These are phyloP conservation scores for Celastrina argiolus DNA, from an alignment of 2,888 invertebrate species.

Conservation along the genomic window DNA sequence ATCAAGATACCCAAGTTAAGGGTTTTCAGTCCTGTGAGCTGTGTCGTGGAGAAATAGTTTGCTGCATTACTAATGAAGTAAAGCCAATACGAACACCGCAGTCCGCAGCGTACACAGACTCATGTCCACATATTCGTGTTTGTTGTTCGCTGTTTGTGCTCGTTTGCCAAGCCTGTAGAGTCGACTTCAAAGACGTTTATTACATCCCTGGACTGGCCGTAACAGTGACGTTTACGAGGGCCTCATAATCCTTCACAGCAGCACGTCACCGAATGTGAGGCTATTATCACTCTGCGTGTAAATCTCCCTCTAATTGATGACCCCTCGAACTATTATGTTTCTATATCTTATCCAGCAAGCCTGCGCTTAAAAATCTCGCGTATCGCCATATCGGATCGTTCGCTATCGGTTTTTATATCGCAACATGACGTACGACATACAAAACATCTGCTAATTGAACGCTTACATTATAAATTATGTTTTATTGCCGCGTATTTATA, in stretches of 20 bases:
- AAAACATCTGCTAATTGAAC: slow-evolving; percentile 29
- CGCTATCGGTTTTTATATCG: slow-evolving; percentile 20
- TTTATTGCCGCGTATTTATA: slow-evolving; percentile 29
- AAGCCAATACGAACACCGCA: too few species aligned
- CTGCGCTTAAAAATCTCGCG: not conserved
- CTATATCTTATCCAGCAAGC: not conserved
- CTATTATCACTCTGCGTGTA: not conserved
- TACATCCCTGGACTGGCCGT: not conserved
- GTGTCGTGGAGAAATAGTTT: too few species aligned
- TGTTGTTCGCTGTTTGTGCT: too few species aligned
- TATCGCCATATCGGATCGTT: slow-evolving; percentile 18
- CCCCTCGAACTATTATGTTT: not conserved
- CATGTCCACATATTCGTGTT: too few species aligned
- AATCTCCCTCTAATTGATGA: not conserved
- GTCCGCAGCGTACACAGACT: too few species aligned
- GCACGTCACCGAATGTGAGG: not conserved
- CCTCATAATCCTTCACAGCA: not conserved
- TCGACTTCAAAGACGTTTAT: too few species aligned
- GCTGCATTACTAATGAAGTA: too few species aligned
- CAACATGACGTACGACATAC: slow-evolving; percentile 26
- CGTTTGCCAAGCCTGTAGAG: too few species aligned
- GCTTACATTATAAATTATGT: slow-evolving; percentile 21
- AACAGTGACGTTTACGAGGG: not conserved
- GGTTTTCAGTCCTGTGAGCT: too few species aligned
- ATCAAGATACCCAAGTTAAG: too few species aligned